Evolutionary conservation across 2,113 vertebrate genomes (phyloP).

Genomic region (Oreocharis arfaki): DNA sequence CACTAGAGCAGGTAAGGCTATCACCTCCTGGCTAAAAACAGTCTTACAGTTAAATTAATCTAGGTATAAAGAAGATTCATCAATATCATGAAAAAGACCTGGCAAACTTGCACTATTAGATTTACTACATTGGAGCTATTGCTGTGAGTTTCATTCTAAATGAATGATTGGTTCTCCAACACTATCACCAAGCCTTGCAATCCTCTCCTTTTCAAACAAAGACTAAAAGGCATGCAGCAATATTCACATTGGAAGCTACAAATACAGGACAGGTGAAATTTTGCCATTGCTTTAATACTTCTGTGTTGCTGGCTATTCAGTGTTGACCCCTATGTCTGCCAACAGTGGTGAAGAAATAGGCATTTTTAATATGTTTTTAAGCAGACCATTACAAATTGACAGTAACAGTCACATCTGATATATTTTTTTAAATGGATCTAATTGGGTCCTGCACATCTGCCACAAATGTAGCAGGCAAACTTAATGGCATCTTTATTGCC

Average conservation of each 20-base stretch:
- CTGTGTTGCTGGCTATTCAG: neutral
- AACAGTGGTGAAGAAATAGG: neutral
- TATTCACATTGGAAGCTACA: neutral
- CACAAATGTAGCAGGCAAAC: neutral
- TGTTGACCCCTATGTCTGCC: neutral
- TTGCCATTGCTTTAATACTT: neutral
- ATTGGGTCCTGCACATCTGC: neutral
- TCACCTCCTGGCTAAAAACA: neutral
- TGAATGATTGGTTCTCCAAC: neutral
- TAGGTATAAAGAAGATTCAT: neutral
- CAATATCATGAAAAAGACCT: neutral
- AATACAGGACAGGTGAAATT: neutral
- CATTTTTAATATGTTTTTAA: neutral
- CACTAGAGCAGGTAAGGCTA: neutral
- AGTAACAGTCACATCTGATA: neutral
- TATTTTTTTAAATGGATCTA: neutral
- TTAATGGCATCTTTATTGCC: neutral
- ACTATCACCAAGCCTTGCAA: neutral
- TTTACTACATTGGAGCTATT: neutral
- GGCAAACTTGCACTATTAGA: neutral
- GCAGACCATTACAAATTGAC: neutral
- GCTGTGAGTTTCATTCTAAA: neutral
- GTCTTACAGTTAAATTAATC: neutral
- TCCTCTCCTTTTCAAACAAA: neutral
- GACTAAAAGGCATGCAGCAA: neutral